Base-by-base conservation (phyloP, 2,113 vertebrate genomes). In the Zeus faber region DNA sequence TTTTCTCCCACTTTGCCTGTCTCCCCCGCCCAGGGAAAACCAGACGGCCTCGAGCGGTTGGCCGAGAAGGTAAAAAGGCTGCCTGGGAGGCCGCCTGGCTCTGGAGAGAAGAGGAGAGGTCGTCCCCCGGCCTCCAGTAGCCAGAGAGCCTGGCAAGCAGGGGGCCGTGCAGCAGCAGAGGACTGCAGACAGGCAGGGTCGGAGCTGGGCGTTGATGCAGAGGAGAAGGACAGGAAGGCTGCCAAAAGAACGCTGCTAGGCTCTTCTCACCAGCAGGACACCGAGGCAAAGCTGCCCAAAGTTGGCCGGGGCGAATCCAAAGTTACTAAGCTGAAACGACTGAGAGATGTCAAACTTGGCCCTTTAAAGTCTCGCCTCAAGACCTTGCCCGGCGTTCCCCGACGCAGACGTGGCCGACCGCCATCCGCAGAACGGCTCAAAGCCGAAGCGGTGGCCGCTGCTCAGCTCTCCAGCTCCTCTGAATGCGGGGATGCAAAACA, bases 361-460 rank as follows among this genome's bases (percentile, higher is more conserved):
- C 93, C 95, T 24, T 88, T 98, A 47, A 96, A 98, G 82, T 93
- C 97, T 35, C 92, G 93, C 63, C 93, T 98, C 80, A 97, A 96
- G 67, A 86, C 91, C 39, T 79, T 95, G 55, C 91, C 92, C 4
- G 91, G 94, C 0, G 93, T 90, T n/a, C 88, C 82, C 48, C 67
- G 86, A 33, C 92, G 95, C 39, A 87, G 91, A 62, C 89, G 95
- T 47, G 96, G 96, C 7, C 85, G 97, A 67, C 97, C 97, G 0
- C 96, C 97, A 0, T 95, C 97, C 35, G 88, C 93, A 0, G 95
- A 99, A 31, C 89, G 95, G 13, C 81, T 96, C 17, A 97, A 96
- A 88, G 87, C 92, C 17, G 85, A 88, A 67, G 87, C 87, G 2
- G 64, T 64, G 4, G 58, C 61, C 80, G 62, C 69, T 81, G 48